phyloP scores from a whole-genome alignment of 2,888 invertebrate genomes.

The Malthinus flaveolus region DNA sequence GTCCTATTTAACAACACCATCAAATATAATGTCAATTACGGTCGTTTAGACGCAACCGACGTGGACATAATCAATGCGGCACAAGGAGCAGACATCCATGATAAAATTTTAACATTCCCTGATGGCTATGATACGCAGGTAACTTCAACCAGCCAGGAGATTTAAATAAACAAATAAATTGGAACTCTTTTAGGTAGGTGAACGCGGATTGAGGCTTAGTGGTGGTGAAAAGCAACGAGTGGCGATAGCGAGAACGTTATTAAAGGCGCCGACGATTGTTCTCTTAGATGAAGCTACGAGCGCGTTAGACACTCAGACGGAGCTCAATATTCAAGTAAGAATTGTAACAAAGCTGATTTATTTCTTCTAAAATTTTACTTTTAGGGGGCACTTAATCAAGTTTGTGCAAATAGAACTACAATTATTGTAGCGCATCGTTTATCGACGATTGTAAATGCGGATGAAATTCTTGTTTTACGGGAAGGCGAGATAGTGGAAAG shows the following conservation, averaged over 20 bases:
- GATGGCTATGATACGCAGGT: slow-evolving; percentile 84
- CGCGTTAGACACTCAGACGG: slow-evolving; percentile 93
- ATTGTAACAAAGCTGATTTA: not conserved
- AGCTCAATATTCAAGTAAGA: slow-evolving; percentile 79
- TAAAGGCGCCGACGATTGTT: slow-evolving; percentile 90
- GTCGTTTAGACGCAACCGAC: slow-evolving; percentile 74
- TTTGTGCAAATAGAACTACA: slow-evolving; percentile 87
- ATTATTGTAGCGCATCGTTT: slow-evolving; percentile 93
- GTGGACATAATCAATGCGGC: slow-evolving; percentile 89
- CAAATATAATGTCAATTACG: slow-evolving; percentile 94
- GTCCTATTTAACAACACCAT: slow-evolving; percentile 93
- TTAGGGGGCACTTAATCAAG: slow-evolving; percentile 71
- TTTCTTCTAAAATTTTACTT: slow-evolving; percentile 16
- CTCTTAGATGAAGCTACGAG: slow-evolving; percentile 95
- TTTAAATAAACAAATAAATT: not conserved
- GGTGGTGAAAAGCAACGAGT: slow-evolving; percentile 98
- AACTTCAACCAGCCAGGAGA: not conserved
- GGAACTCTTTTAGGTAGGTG: slow-evolving; percentile 72
- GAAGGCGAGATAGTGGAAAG: slow-evolving; percentile 91
- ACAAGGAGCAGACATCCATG: slow-evolving; percentile 91
- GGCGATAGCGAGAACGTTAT: slow-evolving; percentile 92
- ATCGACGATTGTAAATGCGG: slow-evolving; percentile 92
- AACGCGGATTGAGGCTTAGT: slow-evolving; percentile 90
- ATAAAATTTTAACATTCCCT: slow-evolving; percentile 88
- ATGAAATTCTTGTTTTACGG: slow-evolving; percentile 90